phyloP scores from a whole-genome alignment of 2,113 vertebrate species.

The Pelecanus crispus region DNA sequence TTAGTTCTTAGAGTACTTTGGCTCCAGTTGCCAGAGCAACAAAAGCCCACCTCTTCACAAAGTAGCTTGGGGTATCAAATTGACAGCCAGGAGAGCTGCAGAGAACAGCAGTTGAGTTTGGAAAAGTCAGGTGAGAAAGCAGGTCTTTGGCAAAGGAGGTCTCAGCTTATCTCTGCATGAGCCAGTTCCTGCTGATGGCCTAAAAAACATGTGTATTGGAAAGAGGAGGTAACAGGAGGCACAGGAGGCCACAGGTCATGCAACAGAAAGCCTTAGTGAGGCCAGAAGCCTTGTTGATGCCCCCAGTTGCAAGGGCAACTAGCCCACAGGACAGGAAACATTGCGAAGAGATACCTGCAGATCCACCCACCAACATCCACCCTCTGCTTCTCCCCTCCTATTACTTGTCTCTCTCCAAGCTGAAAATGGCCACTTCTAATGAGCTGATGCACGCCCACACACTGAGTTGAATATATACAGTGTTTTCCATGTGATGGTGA shows the following conservation, averaged over 20 bases:
- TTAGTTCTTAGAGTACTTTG: background rate
- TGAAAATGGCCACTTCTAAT: background rate
- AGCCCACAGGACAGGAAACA: background rate
- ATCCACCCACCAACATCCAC: background rate
- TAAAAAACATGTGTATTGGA: background rate
- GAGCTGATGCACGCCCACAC: background rate
- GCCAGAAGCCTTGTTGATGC: background rate
- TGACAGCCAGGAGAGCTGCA: background rate
- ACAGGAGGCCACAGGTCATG: background rate
- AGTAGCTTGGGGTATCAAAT: background rate
- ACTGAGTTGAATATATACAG: too few species aligned
- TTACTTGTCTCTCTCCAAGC: background rate
- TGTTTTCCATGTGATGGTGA: background rate
- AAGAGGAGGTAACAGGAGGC: background rate
- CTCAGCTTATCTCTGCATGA: background rate
- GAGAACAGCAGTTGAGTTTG: background rate
- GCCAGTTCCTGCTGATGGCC: background rate
- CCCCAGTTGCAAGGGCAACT: background rate
- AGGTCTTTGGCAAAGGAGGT: background rate
- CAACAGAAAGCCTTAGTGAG: background rate
- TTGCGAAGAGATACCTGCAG: background rate
- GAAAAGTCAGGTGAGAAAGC: background rate
- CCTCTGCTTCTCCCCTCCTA: background rate
- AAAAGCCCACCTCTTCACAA: background rate
- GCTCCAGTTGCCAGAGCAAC: background rate